Percentiles rank a stretch among this genome's conserved stretches.
Conservation (phyloP, 2,888 invertebrate species). For the Andrena chrysosceles region DNA sequence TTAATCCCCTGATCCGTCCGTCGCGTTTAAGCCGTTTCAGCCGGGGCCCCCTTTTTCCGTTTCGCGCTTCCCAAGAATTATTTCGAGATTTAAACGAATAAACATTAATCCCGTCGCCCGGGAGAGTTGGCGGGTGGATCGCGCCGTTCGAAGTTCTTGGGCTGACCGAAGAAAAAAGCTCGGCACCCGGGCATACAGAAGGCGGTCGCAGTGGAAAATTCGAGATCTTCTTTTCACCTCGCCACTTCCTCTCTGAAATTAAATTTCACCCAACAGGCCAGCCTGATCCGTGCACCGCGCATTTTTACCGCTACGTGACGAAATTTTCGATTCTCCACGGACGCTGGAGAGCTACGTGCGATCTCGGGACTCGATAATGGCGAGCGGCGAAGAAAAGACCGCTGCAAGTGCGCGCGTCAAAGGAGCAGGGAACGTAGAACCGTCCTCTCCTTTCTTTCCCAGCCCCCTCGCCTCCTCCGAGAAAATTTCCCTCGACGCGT, state of each 20-base stretch:
- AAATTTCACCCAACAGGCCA: conserved; percentile 45
- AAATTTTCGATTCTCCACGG: conserved; percentile 38
- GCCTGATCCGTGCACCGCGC: conserved; percentile 22
- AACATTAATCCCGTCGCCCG: conserved; percentile 34
- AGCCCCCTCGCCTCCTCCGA: neutral
- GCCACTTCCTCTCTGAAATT: conserved; percentile 43
- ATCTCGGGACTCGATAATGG: conserved; percentile 10
- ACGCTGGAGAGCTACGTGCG: conserved; percentile 5
- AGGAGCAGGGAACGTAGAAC: neutral
- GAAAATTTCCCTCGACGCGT: neutral
- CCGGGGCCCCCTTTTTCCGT: conserved; percentile 7
- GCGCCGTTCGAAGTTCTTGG: no score
- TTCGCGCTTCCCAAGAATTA: conserved; percentile 36
- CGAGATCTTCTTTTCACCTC: conserved; percentile 44
- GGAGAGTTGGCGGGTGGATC: no score
- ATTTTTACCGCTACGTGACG: conserved; percentile 54
- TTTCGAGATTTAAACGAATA: conserved; percentile 41
- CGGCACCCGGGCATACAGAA: no score
- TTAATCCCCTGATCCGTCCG: conserved; percentile 52
- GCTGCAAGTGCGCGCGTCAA: neutral
- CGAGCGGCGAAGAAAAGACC: neutral
- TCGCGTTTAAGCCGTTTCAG: conserved; percentile 47
- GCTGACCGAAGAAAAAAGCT: no score
- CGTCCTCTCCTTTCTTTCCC: neutral
- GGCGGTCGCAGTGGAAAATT: conserved; percentile 38